A percentile compares a stretch with the other conserved stretches of the same genome.
Conservation (phyloP, 2,113 vertebrate genomes). For the Psephotus haematonotus region DNA sequence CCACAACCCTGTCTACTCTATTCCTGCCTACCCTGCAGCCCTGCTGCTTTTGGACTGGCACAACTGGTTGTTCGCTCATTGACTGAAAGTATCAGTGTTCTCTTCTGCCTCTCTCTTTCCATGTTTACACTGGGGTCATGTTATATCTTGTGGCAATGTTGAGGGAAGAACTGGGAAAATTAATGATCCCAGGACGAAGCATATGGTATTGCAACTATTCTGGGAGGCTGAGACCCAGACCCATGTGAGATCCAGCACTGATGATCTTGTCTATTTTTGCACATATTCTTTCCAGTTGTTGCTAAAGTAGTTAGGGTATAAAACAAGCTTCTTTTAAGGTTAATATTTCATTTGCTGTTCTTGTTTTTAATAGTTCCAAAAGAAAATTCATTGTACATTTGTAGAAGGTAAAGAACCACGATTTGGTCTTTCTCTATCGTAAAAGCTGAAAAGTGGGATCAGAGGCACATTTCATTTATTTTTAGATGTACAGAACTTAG, state of each 20-base stretch:
- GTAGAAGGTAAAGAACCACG: neutral
- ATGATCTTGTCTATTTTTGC: neutral
- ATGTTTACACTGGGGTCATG: accelerated
- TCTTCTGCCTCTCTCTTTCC: neutral
- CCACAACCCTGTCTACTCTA: neutral
- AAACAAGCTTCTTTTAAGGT: neutral
- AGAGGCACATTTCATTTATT: neutral
- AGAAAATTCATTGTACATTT: neutral
- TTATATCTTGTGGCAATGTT: neutral
- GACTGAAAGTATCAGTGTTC: neutral
- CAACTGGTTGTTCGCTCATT: neutral
- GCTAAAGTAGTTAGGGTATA: neutral
- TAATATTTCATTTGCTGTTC: neutral
- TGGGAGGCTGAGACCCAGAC: neutral
- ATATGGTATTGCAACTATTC: neutral
- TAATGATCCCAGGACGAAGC: neutral
- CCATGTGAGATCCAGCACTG: neutral
- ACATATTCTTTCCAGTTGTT: neutral
- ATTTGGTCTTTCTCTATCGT: neutral
- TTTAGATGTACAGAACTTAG: neutral
- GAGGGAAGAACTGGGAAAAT: neutral
- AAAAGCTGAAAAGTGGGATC: neutral
- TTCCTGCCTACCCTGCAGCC: neutral
- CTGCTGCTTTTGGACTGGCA: neutral
- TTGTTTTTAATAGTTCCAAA: neutral